Percentiles rank a stretch among this genome's conserved stretches.
These are phyloP conservation scores for Actenoides lindsayi DNA, from an alignment of 2,113 vertebrate species.

Conservation along the genomic window DNA sequence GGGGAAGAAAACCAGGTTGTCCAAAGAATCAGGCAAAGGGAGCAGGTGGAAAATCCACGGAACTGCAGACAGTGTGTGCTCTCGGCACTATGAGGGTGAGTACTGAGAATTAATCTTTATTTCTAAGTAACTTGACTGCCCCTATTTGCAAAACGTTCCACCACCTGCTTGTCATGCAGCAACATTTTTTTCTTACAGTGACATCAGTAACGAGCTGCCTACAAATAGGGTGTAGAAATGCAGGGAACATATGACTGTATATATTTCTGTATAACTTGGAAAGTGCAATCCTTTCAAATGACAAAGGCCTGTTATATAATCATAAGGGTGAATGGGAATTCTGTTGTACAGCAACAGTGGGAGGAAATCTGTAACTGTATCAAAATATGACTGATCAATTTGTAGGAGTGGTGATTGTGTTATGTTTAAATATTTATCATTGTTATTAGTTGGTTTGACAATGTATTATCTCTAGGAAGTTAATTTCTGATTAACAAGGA, in stretches of 20 bases:
- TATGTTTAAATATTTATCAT: neutral
- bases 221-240: neutral
- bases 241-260: neutral
- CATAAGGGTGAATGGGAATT: neutral
- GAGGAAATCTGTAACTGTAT: neutral
- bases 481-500: neutral
- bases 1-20: conserved; percentile 85
- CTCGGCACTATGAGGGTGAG: conserved; percentile 87
- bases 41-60: conserved; percentile 87
- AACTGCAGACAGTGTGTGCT: conserved; percentile 80
- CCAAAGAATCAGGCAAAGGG: conserved; percentile 75
- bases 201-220: neutral
- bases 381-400: neutral
- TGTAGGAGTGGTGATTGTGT: neutral
- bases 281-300: neutral
- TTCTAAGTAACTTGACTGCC: neutral
- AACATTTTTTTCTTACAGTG: neutral
- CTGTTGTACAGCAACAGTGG: neutral
- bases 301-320: neutral
- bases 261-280: neutral
- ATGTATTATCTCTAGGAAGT: neutral
- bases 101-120: neutral
- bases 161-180: neutral
- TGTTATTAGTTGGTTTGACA: neutral
- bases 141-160: neutral